Evolutionary conservation across 2,113 vertebrate genomes (phyloP).

Genomic region (Chunga burmeisteri): DNA sequence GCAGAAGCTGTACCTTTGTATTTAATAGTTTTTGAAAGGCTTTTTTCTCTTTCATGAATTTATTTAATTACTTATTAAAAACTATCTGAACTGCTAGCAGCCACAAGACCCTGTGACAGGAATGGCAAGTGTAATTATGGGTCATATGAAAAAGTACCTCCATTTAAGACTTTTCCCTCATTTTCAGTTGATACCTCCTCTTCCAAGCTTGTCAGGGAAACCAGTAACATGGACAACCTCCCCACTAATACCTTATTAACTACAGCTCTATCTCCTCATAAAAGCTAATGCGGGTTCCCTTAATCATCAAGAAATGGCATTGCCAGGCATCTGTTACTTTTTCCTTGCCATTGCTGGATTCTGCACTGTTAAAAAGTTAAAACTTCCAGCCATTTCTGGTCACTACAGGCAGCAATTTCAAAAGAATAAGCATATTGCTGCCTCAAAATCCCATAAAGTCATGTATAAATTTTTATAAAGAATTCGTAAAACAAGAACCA

Average conservation of each 20-base stretch:
- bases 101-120: background rate
- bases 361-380: background rate
- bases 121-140: background rate
- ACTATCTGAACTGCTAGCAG: background rate
- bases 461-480: background rate
- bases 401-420: background rate
- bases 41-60: background rate
- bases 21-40: background rate
- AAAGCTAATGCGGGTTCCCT: background rate
- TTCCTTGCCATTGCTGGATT: background rate
- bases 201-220: background rate
- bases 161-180: background rate
- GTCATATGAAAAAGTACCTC: background rate
- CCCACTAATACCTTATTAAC: background rate
- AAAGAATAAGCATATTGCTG: background rate
- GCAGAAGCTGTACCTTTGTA: background rate
- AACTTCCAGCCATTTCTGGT: background rate
- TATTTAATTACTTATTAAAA: background rate
- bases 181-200: background rate
- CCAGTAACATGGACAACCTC: background rate
- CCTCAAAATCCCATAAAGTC: background rate
- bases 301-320: background rate
- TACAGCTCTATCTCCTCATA: background rate
- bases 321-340: background rate
- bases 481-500: background rate